A percentile compares a stretch with the other conserved stretches of the same genome.
Conservation (phyloP, 2,888 invertebrate species). For the Enchytraeus crypticus region DNA sequence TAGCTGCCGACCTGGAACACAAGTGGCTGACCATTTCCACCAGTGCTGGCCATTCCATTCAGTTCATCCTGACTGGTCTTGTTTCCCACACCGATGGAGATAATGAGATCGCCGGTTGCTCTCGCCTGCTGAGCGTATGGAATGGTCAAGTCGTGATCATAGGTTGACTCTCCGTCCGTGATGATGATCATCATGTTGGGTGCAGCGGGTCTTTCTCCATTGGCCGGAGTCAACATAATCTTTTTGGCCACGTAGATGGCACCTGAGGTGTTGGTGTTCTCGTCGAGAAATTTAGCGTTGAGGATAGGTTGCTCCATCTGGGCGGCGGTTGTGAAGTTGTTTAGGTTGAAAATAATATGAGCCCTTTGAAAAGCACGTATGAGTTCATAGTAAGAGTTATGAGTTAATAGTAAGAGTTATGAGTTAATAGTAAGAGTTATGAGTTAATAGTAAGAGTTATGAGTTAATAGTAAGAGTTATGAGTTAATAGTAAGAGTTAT, state of each 20-base stretch:
- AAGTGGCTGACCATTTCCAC: constrained; percentile 29
- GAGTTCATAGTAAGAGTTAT: no score
- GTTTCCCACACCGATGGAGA: constrained; percentile 23
- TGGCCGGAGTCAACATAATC: constrained; percentile 32
- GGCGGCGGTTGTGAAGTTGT: constrained; percentile 5
- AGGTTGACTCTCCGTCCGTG: constrained; percentile 39
- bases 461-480: no score
- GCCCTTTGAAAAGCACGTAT: no score
- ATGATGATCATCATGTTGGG: constrained; percentile 33
- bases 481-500: no score
- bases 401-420: no score
- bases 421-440: no score
- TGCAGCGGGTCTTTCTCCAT: constrained; percentile 34
- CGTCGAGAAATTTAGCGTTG: constrained; percentile 10
- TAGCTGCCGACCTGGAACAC: constrained; percentile 34
- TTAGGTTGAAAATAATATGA: constrained; percentile 15
- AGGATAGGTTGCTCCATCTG: constrained; percentile 7
- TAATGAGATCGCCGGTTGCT: constrained; percentile 11
- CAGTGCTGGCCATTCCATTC: constrained; percentile 29
- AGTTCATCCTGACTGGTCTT: constrained; percentile 12
- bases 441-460: no score
- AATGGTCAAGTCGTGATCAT: constrained; percentile 12
- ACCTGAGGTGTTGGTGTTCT: constrained; percentile 19
- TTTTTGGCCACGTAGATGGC: constrained; percentile 10
- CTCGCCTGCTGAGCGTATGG: constrained; percentile 19